phyloP scores from a whole-genome alignment of 2,113 vertebrate species.

The Nansenia antarctica region DNA sequence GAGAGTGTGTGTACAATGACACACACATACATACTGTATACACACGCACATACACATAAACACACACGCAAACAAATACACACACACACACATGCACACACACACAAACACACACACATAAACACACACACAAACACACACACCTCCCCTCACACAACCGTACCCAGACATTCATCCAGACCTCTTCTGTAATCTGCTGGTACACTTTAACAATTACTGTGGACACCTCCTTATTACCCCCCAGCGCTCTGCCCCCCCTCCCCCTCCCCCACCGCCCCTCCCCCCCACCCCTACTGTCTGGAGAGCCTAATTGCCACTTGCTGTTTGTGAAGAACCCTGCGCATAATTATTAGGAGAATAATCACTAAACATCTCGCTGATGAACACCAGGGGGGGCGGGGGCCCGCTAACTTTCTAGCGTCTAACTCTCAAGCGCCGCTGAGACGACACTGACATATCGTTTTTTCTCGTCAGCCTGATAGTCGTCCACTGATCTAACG shows the following conservation, averaged over 20 bases:
- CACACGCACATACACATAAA: conserved; percentile 27
- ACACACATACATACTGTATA: too few species aligned
- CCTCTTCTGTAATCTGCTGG: conserved; percentile 61
- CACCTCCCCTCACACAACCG: conserved; percentile 9
- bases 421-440: too few species aligned
- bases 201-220: conserved; percentile 74
- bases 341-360: conserved; percentile 70
- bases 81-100: conserved; percentile 30
- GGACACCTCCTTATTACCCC: conserved; percentile 75
- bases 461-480: too few species aligned
- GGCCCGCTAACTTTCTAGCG: too few species aligned
- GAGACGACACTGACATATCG: too few species aligned
- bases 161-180: conserved; percentile 56
- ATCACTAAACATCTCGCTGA: conserved; percentile 38
- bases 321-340: conserved; percentile 60
- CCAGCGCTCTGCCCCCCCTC: conserved; percentile 66
- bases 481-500: too few species aligned
- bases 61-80: background rate
- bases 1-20: background rate
- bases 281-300: conserved; percentile 62
- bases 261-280: conserved; percentile 68
- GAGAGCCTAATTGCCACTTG: conserved; percentile 64
- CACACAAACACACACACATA: conserved; percentile 59
- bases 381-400: conserved; percentile 35
- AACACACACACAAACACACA: conserved; percentile 9